These are phyloP conservation scores for Heterohyrax brucei DNA, from an alignment of 2,797 vertebrate species.

Conservation along the genomic window DNA sequence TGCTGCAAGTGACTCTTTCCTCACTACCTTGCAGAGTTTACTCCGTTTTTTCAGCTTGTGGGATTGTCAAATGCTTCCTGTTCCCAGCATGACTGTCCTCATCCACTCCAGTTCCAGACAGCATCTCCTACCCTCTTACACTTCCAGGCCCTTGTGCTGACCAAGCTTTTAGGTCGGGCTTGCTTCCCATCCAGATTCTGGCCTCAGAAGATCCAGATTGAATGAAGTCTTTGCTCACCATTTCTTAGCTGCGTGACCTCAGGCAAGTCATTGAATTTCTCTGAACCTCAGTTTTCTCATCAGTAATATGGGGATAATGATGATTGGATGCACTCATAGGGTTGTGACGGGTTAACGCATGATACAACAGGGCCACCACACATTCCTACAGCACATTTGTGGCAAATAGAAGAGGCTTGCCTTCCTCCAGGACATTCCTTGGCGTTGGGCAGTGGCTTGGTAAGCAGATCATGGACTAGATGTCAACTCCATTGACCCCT, in stretches of 20 bases:
- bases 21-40: background rate
- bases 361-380: fast-evolving
- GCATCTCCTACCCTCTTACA: background rate
- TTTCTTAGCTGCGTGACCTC: background rate
- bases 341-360: background rate
- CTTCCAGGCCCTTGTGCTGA: background rate
- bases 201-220: background rate
- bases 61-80: background rate
- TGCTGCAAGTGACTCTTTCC: background rate
- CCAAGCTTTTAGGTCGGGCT: background rate
- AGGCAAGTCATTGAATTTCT: too few species aligned
- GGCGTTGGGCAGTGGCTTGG: fast-evolving
- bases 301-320: too few species aligned
- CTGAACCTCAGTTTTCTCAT: background rate
- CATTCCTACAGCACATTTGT: fast-evolving
- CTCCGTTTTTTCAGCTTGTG: background rate
- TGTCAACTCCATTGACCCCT: fast-evolving
- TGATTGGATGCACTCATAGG: fast-evolving
- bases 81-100: background rate
- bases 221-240: fast-evolving
- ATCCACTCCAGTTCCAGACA: background rate
- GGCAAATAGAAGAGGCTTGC: fast-evolving
- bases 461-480: background rate
- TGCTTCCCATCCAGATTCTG: background rate
- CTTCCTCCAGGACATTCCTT: background rate